Evolutionary conservation across 2,888 invertebrate species (phyloP), one percentile per base, ranked within the genome.

Genomic region (Amitus sp.): DNA sequence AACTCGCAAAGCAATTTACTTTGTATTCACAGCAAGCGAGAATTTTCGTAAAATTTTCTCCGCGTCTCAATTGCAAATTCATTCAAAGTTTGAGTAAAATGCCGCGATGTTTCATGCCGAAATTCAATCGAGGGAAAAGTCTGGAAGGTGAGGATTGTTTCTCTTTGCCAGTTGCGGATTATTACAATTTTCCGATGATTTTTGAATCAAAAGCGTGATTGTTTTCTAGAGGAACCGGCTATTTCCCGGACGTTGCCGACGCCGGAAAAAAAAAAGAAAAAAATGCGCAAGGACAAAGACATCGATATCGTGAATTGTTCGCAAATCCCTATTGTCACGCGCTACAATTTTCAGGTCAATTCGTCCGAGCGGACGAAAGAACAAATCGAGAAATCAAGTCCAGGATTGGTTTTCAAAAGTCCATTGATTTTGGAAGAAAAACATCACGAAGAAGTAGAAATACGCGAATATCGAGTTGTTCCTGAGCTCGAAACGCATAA

Each of bases 401-500:
- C 2, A 7, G 30, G n/a, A 2, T 9, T n/a, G 2, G 30, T 30
- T 30, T 30, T 30, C 3, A 23, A 23, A 7, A 23, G 4, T 23
- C 30, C 6, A n/a, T 30, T n/a, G 30, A 2, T 30, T 30, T n/a
- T 30, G 5, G n/a, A 30, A 30, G 30, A 30, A 30, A 30, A 30
- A 9, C 30, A 3, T 2, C 2, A n/a, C 2, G 30, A 30, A 30
- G 2, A 7, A n/a, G 6, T 7, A 7, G n/a, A 30, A 30, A 10
- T n/a, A n/a, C 6, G 30, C 2, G 30, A 10, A n/a, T n/a, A n/a
- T n/a, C n/a, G n/a, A n/a, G n/a, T 30, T 9, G n/a, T 30, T 30
- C 30, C 30, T 7, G 30, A 30, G 30, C 3, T 23, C 4, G 18
- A 23, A 23, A 12, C 23, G 13, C 50, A 40, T n/a, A 52, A 63